Percentiles rank a stretch among this genome's conserved stretches.
Conservation (phyloP, 2,797 vertebrate genomes). For the Eremophila alpestris region DNA sequence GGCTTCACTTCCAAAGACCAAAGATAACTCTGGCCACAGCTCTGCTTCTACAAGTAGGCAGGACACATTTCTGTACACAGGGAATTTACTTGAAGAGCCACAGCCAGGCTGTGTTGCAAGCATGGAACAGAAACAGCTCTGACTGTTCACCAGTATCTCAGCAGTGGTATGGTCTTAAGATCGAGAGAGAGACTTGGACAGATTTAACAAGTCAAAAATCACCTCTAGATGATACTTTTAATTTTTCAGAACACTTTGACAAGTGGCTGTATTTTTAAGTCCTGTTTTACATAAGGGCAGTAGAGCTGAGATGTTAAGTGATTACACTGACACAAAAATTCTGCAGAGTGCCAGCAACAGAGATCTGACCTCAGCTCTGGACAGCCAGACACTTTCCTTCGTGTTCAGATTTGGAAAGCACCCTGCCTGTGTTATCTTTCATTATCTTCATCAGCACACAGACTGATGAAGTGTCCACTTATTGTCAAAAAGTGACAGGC, state of each 20-base stretch:
- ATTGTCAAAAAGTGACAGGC: neutral
- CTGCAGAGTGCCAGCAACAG: neutral
- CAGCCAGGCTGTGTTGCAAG: neutral
- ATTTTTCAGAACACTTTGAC: neutral
- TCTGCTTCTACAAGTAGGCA: neutral
- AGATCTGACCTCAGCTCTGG: neutral
- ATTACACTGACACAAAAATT: neutral
- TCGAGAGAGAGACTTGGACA: neutral
- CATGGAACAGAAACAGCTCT: neutral
- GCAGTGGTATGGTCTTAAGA: neutral
- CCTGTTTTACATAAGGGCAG: neutral
- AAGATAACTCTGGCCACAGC: neutral
- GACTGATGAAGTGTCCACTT: neutral
- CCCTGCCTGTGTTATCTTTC: neutral
- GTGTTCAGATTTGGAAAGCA: neutral
- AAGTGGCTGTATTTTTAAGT: neutral
- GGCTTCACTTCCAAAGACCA: neutral
- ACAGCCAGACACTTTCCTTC: neutral
- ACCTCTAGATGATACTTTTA: neutral
- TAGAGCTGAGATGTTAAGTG: neutral
- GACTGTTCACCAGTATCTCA: neutral
- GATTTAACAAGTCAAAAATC: neutral
- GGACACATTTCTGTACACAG: neutral
- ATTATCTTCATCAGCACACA: neutral
- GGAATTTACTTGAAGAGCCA: neutral